Conservation (phyloP, 2,888 invertebrate species). For the Archips xylosteana region DNA sequence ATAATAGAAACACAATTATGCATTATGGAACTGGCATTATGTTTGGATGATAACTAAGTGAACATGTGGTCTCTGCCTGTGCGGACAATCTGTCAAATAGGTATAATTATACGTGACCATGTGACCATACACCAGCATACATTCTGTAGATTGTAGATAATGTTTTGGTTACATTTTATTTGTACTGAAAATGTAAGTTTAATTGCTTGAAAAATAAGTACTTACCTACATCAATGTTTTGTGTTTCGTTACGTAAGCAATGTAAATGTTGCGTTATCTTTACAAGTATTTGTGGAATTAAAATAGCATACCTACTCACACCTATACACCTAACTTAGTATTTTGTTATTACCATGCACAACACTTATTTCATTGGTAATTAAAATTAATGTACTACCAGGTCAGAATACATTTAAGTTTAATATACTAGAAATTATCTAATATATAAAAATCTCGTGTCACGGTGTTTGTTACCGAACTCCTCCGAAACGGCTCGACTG, state of each 20-base stretch:
- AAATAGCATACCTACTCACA: background rate
- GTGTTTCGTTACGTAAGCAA: background rate
- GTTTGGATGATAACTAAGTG: background rate
- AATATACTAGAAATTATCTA: background rate
- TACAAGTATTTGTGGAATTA: background rate
- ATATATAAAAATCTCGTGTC: no score
- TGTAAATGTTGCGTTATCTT: background rate
- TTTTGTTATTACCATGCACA: background rate
- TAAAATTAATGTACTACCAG: background rate
- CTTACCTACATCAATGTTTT: background rate
- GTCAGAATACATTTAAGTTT: background rate
- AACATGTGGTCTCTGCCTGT: conserved; percentile 12
- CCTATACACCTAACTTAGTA: background rate
- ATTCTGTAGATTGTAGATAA: conserved; percentile 31
- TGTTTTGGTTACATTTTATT: conserved; percentile 18
- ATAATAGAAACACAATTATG: no score
- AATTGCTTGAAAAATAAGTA: background rate
- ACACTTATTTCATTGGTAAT: background rate
- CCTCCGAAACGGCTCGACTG: no score
- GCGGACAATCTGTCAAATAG: conserved; percentile 14
- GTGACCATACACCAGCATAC: background rate
- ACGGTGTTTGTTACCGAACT: no score
- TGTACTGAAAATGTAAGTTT: conserved; percentile 1
- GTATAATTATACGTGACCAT: conserved; percentile 20
- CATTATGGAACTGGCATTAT: no score